Percentiles rank a stretch among this genome's conserved stretches.
phyloP scores from a whole-genome alignment of 2,113 vertebrate species.

The Silurus asotus region DNA sequence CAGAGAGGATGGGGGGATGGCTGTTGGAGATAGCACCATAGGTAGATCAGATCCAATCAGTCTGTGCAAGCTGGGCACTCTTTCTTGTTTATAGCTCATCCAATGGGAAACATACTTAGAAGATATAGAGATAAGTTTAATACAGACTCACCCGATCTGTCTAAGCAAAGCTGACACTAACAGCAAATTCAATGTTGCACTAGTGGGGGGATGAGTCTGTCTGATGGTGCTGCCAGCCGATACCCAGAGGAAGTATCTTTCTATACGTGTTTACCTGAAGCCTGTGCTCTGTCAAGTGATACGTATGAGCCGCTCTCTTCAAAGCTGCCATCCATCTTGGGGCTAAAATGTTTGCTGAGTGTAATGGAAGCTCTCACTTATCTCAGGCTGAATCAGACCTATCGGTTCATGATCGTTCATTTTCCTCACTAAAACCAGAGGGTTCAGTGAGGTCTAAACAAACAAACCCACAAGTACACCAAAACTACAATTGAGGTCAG shows the following conservation, averaged over 20 bases:
- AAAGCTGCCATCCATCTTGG: slow-evolving; percentile 49
- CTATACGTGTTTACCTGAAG: slow-evolving; percentile 28
- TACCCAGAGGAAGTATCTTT: slow-evolving; percentile 31
- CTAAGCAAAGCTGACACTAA: slow-evolving; percentile 44
- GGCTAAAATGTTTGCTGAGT: slow-evolving; percentile 69
- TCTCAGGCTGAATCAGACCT: slow-evolving; percentile 52
- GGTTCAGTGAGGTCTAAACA: slow-evolving; percentile 61
- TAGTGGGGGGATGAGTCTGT: slow-evolving; percentile 8
- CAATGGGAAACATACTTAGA: slow-evolving; percentile 6
- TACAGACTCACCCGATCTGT: slow-evolving; percentile 24
- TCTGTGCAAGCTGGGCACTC: slow-evolving; percentile 24
- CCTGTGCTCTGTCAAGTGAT: slow-evolving; percentile 40
- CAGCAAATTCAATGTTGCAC: slow-evolving; percentile 28
- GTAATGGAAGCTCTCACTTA: slow-evolving; percentile 64
- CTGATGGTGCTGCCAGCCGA: neutral
- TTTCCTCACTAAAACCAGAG: slow-evolving; percentile 67
- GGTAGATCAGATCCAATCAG: slow-evolving; percentile 48
- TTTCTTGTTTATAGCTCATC: slow-evolving; percentile 40
- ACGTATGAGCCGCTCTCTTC: slow-evolving; percentile 37
- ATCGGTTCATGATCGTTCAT: slow-evolving; percentile 64
- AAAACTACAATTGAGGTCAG: slow-evolving; percentile 63
- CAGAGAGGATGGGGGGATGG: neutral
- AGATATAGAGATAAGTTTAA: slow-evolving; percentile 36
- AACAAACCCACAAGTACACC: slow-evolving; percentile 66
- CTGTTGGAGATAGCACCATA: slow-evolving; percentile 35